Base-by-base conservation (phyloP, 2,888 invertebrate species). In the Hetaerina titia region DNA sequence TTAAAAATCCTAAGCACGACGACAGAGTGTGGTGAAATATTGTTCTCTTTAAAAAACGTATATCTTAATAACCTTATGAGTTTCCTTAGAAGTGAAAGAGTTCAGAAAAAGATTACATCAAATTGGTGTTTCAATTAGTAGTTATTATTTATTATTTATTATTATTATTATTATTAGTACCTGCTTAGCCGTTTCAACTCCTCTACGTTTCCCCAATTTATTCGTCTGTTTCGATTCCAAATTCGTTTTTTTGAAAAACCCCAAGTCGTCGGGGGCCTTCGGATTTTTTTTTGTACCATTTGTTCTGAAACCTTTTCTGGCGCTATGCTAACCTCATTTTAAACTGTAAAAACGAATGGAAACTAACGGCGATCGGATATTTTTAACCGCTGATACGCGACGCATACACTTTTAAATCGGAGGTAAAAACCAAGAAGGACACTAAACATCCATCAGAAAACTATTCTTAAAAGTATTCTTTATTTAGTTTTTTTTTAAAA, bases 61-160 rank as follows among this genome's bases (percentile, higher is more conserved):
- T 58, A 56, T 56, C n/a, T 88, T 89, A 22, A 89, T 89, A 58
- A 81, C 89, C 58, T 57, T 89, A 89, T 58, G 89, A 89, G 56
- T 89, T 81, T 31, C 56, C n/a, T 89, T 89, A 89, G 56, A 89
- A 89, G 56, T 56, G 89, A 89, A 58, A 89, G 89, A 89, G 89
- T 56, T 89, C 89, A 89, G 89, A 89, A 81, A 81, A 81, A 81
- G 81, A 89, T 89, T 56, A 89, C 89, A 89, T 89, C 89, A 58
- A 89, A 89, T 57, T 89, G 89, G 56, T 89, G 56, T 57, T 89
- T 89, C 56, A 58, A 89, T 57, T 58, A 89, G 56, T 89, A 81
- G 81, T 81, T 81, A 81, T 81, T 81, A 81, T 81, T 25, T 31
- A 81, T 81, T 81, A 81, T 81, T 81, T 81, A 81, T 81, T 81